Conservation (phyloP, 2,888 invertebrate genomes). For the Cantharis rustica region DNA sequence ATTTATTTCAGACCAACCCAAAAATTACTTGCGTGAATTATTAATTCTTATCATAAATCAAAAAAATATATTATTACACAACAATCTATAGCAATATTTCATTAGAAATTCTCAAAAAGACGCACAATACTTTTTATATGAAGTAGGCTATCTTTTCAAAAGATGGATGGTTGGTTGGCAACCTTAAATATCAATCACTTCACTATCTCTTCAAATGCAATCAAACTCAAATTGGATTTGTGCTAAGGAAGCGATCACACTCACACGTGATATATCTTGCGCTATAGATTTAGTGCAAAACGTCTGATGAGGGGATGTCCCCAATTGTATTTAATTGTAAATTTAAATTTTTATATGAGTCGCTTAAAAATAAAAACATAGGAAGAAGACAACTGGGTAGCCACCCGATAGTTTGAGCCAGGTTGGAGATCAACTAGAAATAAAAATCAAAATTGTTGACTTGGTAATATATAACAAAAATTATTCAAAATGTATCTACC, state of each 20-base stretch:
- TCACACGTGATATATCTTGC: not conserved
- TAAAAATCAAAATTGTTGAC: not conserved
- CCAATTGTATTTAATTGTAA: not conserved
- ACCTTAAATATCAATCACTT: not conserved
- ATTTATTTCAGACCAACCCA: too few species aligned
- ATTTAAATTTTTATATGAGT: too few species aligned
- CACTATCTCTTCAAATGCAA: not conserved
- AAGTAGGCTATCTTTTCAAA: not conserved
- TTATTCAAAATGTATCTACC: not conserved
- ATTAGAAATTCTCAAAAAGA: not conserved
- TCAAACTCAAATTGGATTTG: not conserved
- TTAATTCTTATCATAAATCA: not conserved
- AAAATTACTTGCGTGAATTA: too few species aligned
- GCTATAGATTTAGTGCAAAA: not conserved
- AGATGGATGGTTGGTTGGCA: not conserved
- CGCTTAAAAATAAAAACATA: not conserved
- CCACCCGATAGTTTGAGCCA: not conserved
- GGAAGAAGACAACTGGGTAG: too few species aligned
- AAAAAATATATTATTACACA: not conserved
- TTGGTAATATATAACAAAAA: not conserved
- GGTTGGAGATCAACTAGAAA: not conserved
- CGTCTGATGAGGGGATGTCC: not conserved
- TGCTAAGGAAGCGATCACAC: not conserved
- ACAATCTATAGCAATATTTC: not conserved
- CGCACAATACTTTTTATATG: not conserved